Percentiles rank a stretch among this genome's conserved stretches.
These are phyloP conservation scores for Drosophila ercepeae DNA, from an alignment of 1,140 invertebrate genomes.

Conservation along the genomic window DNA sequence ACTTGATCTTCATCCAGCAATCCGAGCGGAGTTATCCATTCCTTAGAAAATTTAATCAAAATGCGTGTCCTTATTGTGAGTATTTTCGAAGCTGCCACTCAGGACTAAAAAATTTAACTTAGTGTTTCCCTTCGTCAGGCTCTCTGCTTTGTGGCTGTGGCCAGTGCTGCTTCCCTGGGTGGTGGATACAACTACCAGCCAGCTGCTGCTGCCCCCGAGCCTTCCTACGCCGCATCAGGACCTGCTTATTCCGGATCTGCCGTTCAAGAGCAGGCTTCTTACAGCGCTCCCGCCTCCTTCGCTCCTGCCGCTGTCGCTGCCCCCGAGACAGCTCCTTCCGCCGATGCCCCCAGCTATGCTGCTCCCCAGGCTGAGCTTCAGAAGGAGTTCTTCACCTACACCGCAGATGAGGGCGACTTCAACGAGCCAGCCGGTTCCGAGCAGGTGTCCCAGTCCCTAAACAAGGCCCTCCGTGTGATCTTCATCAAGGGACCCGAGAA, in stretches of 20 bases:
- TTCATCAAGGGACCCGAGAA: conserved; percentile 80
- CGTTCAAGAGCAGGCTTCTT: conserved; percentile 20
- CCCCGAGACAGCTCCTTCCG: conserved; percentile 39
- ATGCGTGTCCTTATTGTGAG: conserved; percentile 74
- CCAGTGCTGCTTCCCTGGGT: conserved; percentile 32
- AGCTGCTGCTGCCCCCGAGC: conserved; percentile 19
- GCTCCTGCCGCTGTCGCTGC: background rate
- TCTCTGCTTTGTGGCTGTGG: conserved; percentile 48
- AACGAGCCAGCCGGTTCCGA: conserved; percentile 53
- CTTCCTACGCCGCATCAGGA: conserved; percentile 34
- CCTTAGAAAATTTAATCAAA: conserved; percentile 35
- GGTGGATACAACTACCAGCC: conserved; percentile 68
- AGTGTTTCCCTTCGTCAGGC: conserved; percentile 8
- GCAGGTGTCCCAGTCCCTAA: conserved; percentile 53
- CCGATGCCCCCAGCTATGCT: conserved; percentile 34
- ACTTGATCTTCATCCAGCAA: conserved; percentile 50
- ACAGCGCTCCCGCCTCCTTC: conserved; percentile 26
- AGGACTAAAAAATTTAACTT: background rate
- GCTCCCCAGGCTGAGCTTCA: conserved; percentile 60
- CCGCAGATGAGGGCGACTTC: conserved; percentile 69
- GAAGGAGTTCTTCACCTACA: conserved; percentile 78
- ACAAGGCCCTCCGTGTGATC: conserved; percentile 67
- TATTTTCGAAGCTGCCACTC: background rate
- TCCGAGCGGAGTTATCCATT: conserved; percentile 48
- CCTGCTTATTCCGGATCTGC: conserved; percentile 6